phyloP scores from a whole-genome alignment of 2,888 invertebrate species.

The Nezara viridula region DNA sequence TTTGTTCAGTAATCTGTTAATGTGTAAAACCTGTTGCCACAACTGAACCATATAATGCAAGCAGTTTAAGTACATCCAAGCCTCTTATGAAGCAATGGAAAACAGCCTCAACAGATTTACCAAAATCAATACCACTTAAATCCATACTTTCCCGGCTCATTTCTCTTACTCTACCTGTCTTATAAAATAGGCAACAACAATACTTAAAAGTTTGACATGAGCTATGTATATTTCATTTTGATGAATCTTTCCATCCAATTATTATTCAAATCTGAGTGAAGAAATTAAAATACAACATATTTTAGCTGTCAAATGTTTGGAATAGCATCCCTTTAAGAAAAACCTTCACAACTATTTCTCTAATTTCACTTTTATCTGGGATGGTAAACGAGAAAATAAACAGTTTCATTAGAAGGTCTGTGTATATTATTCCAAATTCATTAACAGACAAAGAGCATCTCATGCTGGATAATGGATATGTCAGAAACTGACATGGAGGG shows the following conservation, averaged over 20 bases:
- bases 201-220: no score
- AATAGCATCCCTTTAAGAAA: not conserved
- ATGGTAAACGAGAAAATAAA: not conserved
- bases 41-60: not conserved
- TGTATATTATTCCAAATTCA: not conserved
- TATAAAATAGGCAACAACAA: no score
- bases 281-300: not conserved
- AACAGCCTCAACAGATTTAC: not conserved
- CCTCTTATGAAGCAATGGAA: constrained; percentile 4
- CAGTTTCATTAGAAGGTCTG: not conserved
- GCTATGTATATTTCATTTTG: no score
- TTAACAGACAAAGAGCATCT: constrained; percentile 17
- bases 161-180: not conserved
- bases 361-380: not conserved
- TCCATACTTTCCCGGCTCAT: not conserved
- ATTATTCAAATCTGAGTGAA: no score
- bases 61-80: not conserved
- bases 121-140: not conserved
- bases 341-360: not conserved
- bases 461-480: constrained; percentile 13
- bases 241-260: no score
- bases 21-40: not conserved
- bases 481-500: constrained; percentile 12
- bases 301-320: not conserved
- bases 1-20: not conserved